phyloP scores from a whole-genome alignment of 1,140 invertebrate species.

The Monomorium pharaonis region DNA sequence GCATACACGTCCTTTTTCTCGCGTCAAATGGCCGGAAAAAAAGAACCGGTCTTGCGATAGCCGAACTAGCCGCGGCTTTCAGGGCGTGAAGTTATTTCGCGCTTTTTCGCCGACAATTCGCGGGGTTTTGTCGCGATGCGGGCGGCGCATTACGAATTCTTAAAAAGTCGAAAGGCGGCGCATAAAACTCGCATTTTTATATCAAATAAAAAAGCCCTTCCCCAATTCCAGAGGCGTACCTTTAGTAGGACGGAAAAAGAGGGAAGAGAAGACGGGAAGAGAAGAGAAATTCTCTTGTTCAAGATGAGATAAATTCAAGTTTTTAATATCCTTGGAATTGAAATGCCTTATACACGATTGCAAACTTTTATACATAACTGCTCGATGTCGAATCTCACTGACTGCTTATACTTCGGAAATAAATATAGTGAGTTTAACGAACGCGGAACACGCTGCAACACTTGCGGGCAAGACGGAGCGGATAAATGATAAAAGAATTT shows the following conservation, averaged over 20 bases:
- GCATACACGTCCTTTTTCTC: background rate
- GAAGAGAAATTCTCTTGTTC: background rate
- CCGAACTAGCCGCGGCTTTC: slow-evolving; percentile 29
- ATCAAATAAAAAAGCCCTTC: background rate
- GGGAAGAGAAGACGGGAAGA: background rate
- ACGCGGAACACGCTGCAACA: slow-evolving; percentile 7
- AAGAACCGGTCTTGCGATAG: background rate
- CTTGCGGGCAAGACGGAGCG: background rate
- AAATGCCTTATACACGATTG: background rate
- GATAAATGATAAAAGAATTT: slow-evolving; percentile 32
- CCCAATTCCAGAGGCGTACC: background rate
- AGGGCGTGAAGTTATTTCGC: slow-evolving; percentile 17
- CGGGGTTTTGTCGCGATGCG: background rate
- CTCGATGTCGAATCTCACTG: background rate
- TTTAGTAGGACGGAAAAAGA: background rate
- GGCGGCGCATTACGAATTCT: slow-evolving; percentile 17
- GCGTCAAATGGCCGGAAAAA: background rate
- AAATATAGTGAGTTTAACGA: background rate
- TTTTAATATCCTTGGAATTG: background rate
- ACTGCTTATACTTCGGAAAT: too few species aligned
- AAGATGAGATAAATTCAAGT: slow-evolving; percentile 7
- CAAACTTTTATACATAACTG: background rate
- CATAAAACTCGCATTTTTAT: slow-evolving; percentile 36
- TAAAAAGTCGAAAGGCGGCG: background rate
- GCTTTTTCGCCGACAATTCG: slow-evolving; percentile 20